Percentiles rank a stretch among this genome's conserved stretches.
These are phyloP conservation scores for Mesitornis unicolor DNA, from an alignment of 2,113 vertebrate species.

Conservation along the genomic window DNA sequence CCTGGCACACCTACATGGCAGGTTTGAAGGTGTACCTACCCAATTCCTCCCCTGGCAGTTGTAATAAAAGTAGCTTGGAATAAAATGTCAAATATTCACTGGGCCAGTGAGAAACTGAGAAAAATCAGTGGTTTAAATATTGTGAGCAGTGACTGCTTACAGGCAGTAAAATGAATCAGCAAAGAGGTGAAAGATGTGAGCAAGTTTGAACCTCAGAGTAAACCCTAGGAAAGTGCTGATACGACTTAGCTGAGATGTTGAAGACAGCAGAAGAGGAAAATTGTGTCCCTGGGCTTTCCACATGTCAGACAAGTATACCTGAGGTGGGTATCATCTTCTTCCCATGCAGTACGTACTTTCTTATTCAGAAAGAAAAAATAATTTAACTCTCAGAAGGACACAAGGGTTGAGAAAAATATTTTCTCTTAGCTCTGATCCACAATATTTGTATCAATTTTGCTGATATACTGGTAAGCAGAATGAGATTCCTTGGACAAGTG, in stretches of 20 bases:
- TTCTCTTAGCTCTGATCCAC: background rate
- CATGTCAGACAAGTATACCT: background rate
- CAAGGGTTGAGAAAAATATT: background rate
- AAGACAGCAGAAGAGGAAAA: background rate
- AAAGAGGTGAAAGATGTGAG: background rate
- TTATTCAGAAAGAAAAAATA: background rate
- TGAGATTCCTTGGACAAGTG: background rate
- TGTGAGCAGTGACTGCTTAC: background rate
- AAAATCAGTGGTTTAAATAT: background rate
- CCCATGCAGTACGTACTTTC: background rate
- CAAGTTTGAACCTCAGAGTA: background rate
- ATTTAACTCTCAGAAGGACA: background rate
- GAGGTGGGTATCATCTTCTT: background rate
- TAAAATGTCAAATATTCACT: background rate
- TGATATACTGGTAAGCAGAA: background rate
- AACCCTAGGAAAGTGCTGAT: background rate
- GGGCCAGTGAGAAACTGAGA: background rate
- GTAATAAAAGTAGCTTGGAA: background rate
- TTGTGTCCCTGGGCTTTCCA: background rate
- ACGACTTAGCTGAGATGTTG: background rate
- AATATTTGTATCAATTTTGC: background rate
- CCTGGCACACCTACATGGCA: background rate
- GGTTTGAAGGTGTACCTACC: background rate
- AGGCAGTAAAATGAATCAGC: background rate
- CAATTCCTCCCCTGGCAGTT: background rate